A percentile compares a stretch with the other conserved stretches of the same genome.
These are phyloP conservation scores for Neolamprologus longior DNA, from an alignment of 2,113 vertebrate genomes.

Conservation along the genomic window DNA sequence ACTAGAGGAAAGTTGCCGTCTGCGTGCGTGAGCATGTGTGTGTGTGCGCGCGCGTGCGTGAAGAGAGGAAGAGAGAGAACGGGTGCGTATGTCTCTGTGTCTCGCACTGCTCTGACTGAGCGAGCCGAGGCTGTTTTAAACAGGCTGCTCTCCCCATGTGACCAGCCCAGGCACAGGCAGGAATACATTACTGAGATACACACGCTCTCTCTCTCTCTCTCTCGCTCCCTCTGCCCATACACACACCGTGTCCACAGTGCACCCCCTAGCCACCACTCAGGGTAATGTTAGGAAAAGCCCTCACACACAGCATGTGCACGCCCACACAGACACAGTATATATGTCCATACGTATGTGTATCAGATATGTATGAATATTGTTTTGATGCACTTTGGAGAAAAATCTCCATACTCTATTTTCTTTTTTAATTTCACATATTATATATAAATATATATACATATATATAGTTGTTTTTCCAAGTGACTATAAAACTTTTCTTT, in stretches of 20 bases:
- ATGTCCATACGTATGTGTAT: not conserved
- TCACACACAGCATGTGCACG: not conserved
- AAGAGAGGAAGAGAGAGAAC: slow-evolving; percentile 19
- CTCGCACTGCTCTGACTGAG: slow-evolving; percentile 73
- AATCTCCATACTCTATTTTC: not conserved
- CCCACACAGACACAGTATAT: not conserved
- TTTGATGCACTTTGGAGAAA: not conserved
- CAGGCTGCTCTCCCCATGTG: slow-evolving; percentile 78
- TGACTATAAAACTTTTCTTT: not conserved
- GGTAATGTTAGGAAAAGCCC: slow-evolving; percentile 57
- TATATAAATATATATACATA: not conserved
- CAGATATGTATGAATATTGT: not conserved
- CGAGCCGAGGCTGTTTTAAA: slow-evolving; percentile 77
- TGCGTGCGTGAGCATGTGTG: slow-evolving; percentile 14
- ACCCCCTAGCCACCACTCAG: slow-evolving; percentile 73
- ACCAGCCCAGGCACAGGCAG: slow-evolving; percentile 75
- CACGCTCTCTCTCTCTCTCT: not conserved
- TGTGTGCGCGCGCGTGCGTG: not conserved
- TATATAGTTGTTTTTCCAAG: not conserved
- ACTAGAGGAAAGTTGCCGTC: slow-evolving; percentile 60
- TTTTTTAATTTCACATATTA: not conserved
- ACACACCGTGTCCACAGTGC: slow-evolving; percentile 66
- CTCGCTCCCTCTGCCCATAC: not conserved
- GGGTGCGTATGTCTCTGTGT: slow-evolving; percentile 65
- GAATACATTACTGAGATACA: slow-evolving; percentile 66